Conservation (phyloP, 2,888 invertebrate species). For the Sympetrum striolatum region DNA sequence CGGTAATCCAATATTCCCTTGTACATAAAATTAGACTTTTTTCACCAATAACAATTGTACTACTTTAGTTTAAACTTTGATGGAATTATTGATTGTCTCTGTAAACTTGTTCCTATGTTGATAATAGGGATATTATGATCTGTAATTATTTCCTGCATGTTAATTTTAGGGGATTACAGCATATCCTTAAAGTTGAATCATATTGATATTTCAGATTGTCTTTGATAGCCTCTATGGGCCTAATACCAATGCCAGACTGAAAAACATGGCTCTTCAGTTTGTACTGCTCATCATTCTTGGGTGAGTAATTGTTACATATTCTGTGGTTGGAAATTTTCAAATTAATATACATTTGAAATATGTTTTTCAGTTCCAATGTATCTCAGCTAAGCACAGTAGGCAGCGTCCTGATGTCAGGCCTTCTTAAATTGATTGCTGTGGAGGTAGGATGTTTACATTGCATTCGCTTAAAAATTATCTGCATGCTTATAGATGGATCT, state of each 20-base stretch:
- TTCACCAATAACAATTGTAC: too few relatives aligned
- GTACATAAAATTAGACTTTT: not conserved
- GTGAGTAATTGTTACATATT: slow-evolving; percentile 63
- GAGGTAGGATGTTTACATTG: slow-evolving; percentile 56
- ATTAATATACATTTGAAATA: not conserved
- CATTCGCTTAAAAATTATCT: not conserved
- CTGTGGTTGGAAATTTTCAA: not conserved
- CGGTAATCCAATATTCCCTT: too few relatives aligned
- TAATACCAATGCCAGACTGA: slow-evolving; percentile 82
- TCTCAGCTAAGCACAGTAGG: slow-evolving; percentile 70
- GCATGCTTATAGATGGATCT: not conserved
- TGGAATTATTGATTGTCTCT: too few relatives aligned
- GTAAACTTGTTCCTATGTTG: too few relatives aligned
- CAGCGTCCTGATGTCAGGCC: slow-evolving; percentile 73
- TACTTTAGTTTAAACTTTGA: too few relatives aligned
- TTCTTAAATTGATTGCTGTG: slow-evolving; percentile 74
- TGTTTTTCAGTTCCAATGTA: slow-evolving; percentile 66
- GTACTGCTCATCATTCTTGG: slow-evolving; percentile 80
- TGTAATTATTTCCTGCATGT: too few relatives aligned
- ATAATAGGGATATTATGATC: too few relatives aligned
- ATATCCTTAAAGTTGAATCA: not conserved
- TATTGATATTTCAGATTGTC: slow-evolving; percentile 68
- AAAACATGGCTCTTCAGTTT: slow-evolving; percentile 81
- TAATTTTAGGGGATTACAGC: too few relatives aligned
- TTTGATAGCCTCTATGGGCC: slow-evolving; percentile 87